These are phyloP conservation scores for Drosophila kanekoi DNA, from an alignment of 2,888 invertebrate species.

Conservation along the genomic window DNA sequence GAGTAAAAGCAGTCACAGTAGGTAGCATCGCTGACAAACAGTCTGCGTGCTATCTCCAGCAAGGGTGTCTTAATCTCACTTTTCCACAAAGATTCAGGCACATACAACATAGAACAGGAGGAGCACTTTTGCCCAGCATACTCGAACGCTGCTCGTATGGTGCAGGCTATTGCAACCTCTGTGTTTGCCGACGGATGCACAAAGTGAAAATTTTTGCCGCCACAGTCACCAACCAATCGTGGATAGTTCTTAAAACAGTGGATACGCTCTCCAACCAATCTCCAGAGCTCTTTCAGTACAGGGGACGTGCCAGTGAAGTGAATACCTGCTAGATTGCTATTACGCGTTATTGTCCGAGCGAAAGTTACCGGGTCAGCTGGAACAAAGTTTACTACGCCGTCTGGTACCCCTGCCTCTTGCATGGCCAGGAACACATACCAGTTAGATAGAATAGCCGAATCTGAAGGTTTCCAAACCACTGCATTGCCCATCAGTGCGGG, in stretches of 20 bases:
- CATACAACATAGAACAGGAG: slow-evolving; percentile 97
- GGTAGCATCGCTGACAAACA: slow-evolving; percentile 94
- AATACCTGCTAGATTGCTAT: slow-evolving; percentile 93
- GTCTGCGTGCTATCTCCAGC: slow-evolving; percentile 87
- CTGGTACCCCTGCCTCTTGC: slow-evolving; percentile 97
- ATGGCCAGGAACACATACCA: slow-evolving; percentile 96
- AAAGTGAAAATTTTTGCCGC: slow-evolving; percentile 99
- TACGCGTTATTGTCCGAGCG: slow-evolving; percentile 93
- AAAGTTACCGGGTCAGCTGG: slow-evolving; percentile 97
- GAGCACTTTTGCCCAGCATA: slow-evolving; percentile 99
- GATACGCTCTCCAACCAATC: slow-evolving; percentile 94
- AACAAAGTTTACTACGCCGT: slow-evolving; percentile 98
- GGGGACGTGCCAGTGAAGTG: slow-evolving; percentile 99
- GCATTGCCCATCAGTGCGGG: slow-evolving; percentile 96
- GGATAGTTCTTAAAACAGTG: slow-evolving; percentile 94
- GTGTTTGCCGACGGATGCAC: slow-evolving; percentile 95
- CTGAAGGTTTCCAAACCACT: slow-evolving; percentile 99
- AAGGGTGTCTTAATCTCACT: slow-evolving; percentile 86
- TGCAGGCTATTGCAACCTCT: slow-evolving; percentile 91
- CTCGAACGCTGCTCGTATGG: slow-evolving; percentile 97
- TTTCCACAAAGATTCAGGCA: slow-evolving; percentile 94
- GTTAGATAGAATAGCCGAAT: slow-evolving; percentile 97
- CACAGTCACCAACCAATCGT: slow-evolving; percentile 96
- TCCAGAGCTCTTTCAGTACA: slow-evolving; percentile 96
- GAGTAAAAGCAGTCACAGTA: slow-evolving; percentile 93